phyloP scores from a whole-genome alignment of 1,140 invertebrate species.

The Apocrypta bakeri region DNA sequence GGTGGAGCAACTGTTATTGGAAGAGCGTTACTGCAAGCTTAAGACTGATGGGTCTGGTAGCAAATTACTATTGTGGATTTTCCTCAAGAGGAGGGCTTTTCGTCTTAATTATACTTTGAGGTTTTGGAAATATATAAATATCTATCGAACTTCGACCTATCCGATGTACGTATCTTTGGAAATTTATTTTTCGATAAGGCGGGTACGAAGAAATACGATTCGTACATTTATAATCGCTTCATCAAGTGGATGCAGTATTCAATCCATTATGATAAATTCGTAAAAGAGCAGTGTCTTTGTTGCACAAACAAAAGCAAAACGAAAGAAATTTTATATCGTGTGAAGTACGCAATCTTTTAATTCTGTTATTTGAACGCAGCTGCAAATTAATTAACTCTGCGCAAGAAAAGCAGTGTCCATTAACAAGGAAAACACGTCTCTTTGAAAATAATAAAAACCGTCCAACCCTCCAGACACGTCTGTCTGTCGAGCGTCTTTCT shows the following conservation, averaged over 20 bases:
- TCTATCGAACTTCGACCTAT: neutral
- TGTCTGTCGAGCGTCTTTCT: neutral
- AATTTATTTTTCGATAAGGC: too few relatives aligned
- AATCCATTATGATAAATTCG: too few relatives aligned
- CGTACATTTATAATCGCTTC: too few relatives aligned
- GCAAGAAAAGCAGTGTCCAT: constrained; percentile 10
- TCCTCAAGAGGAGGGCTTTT: neutral
- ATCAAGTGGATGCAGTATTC: too few relatives aligned
- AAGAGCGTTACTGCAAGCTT: constrained; percentile 11
- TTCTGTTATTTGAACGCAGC: neutral
- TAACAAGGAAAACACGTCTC: constrained; percentile 42
- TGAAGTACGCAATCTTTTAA: too few relatives aligned
- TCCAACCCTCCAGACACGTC: neutral
- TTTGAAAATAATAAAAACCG: constrained; percentile 33
- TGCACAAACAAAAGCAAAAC: too few relatives aligned
- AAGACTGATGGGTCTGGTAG: neutral
- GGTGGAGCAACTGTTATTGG: constrained; percentile 29
- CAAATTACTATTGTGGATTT: constrained; percentile 39
- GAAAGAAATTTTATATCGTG: too few relatives aligned
- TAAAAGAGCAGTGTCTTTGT: too few relatives aligned
- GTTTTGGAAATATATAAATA: neutral
- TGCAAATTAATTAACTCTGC: constrained; percentile 35
- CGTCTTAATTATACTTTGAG: neutral
- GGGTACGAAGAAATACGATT: too few relatives aligned
- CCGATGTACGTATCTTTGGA: neutral